Evolutionary conservation across 1,140 invertebrate species (phyloP).

Genomic region (Panagrolaimus sp.): DNA sequence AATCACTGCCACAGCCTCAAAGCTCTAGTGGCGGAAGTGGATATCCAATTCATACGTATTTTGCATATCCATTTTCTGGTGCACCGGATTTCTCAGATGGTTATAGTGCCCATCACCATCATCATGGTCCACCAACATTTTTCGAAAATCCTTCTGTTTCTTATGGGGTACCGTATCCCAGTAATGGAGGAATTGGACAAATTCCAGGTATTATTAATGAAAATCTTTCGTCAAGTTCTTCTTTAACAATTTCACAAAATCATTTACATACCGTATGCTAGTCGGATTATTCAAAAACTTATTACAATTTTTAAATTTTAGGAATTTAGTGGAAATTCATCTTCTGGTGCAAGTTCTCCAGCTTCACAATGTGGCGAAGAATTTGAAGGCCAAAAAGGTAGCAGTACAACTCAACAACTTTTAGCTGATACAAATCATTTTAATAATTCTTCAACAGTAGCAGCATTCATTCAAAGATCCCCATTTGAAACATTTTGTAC

Average conservation of each 20-base stretch:
- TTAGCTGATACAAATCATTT: not conserved
- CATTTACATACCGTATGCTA: not conserved
- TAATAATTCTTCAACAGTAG: not conserved
- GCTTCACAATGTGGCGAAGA: not conserved
- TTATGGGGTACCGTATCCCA: not conserved
- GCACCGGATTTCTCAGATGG: not conserved
- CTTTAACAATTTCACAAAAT: no score
- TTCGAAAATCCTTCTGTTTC: not conserved
- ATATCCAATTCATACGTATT: not conserved
- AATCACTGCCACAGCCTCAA: no score
- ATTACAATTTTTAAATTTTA: not conserved
- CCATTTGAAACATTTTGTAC: conserved; percentile 51
- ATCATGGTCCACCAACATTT: conserved; percentile 10
- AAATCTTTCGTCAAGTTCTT: no score
- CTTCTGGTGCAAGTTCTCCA: not conserved
- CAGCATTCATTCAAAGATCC: conserved; percentile 19
- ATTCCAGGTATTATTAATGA: no score
- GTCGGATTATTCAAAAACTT: not conserved
- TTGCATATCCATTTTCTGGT: not conserved
- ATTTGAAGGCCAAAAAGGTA: not conserved
- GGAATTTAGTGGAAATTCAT: conserved; percentile 6
- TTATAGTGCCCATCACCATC: no score
- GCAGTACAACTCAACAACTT: not conserved
- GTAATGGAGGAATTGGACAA: not conserved
- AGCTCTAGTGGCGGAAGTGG: not conserved